Conservation (phyloP, 2,797 vertebrate genomes). For the Champsocephalus esox region DNA sequence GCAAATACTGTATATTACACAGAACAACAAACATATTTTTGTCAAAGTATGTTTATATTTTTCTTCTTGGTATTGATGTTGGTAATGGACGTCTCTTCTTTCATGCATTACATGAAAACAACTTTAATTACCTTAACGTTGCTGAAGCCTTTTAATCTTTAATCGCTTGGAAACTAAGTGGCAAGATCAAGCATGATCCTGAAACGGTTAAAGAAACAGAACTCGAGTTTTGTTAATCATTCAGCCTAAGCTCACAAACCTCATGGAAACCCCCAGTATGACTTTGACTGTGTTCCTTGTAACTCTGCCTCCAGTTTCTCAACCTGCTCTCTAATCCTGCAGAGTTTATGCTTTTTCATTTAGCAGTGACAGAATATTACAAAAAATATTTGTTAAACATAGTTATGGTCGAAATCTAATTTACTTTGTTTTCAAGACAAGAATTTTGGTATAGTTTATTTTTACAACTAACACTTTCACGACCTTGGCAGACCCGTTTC, state of each 20-base stretch:
- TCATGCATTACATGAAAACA: not conserved
- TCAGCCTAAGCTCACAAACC: not conserved
- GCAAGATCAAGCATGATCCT: not conserved
- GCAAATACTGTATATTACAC: not conserved
- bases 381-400: no score
- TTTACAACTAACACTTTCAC: no score
- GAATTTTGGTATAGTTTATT: no score
- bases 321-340: not conserved
- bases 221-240: not conserved
- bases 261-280: conserved; percentile 15
- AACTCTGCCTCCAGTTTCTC: not conserved
- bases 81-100: not conserved
- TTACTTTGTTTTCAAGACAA: no score
- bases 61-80: not conserved
- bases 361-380: not conserved
- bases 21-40: not conserved
- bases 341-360: not conserved
- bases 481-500: no score
- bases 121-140: not conserved
- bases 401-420: no score
- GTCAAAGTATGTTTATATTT: not conserved
- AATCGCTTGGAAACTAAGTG: not conserved
- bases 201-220: conserved; percentile 2
- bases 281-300: not conserved
- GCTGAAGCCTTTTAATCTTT: not conserved